Base-by-base conservation (phyloP, 2,888 invertebrate genomes). In the Mechanitis mazaeus region DNA sequence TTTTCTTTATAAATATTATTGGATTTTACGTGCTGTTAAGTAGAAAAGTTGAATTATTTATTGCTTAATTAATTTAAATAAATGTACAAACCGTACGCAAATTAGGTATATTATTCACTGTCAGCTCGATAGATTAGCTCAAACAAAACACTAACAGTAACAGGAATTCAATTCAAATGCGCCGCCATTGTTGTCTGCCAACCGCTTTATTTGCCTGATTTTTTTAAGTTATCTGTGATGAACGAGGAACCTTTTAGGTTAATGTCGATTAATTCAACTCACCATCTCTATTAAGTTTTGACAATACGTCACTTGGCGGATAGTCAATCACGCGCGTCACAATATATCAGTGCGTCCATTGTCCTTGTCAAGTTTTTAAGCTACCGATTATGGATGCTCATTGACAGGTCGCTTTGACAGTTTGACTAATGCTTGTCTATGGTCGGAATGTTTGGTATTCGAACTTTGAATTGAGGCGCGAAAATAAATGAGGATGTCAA, bases 351-450 rank as follows among this genome's bases (percentile, higher is more conserved):
- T 70, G 70, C 63, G 68, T 56, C 73, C 69, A 71, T 76, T 77
- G 76, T 75, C 72, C 74, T 72, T 71, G 71, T 72, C 71, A 71
- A 65, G 61, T 67, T 69, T 71, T 71, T 64, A 78, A 72, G 81
- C 85, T 85, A 81, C 87, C 78, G 81, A 71, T 78, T 77, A 79
- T 78, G 80, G 82, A 85, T 81, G 80, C 76, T 78, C 82, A 87
- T 83, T 83, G 85, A 87, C 87, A 85, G 84, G 80, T 80, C 76
- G 71, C 78, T 81, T 84, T 83, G 89, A 87, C 88, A 85, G 81
- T 75, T 85, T 88, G 87, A 89, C 83, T 86, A 85, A 89, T 89
- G 88, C 74, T 80, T 75, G 78, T 76, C 80, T 81, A 81, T 80
- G 76, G 71, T 60, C 62, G 67, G 71, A 72, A 75, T 75, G 78